A percentile compares a stretch with the other conserved stretches of the same genome.
Conservation (phyloP, 2,888 invertebrate species). For the Trissolcus japonicus region DNA sequence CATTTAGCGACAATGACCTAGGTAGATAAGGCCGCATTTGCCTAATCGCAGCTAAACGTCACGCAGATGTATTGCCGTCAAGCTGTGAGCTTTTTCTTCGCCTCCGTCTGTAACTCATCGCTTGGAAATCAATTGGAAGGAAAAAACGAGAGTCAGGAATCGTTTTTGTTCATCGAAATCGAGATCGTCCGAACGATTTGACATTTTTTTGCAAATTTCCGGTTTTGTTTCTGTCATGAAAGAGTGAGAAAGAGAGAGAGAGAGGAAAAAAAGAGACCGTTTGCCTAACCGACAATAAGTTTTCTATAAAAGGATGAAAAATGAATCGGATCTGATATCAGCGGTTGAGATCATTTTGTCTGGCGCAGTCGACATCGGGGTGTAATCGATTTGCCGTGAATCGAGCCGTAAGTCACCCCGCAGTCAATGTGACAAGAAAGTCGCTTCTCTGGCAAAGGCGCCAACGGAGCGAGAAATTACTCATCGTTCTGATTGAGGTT, state of each 20-base stretch:
- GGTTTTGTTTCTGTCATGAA: too few relatives aligned
- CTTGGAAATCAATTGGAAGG: too few relatives aligned
- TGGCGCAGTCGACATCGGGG: slow-evolving; percentile 62
- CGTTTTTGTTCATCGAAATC: too few relatives aligned
- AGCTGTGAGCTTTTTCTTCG: background rate
- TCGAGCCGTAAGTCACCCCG: slow-evolving; percentile 74
- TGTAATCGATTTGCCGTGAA: slow-evolving; percentile 76
- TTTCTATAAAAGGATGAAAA: slow-evolving; percentile 34
- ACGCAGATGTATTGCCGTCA: background rate
- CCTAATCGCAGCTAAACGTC: background rate
- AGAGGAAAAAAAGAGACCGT: background rate
- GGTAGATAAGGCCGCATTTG: slow-evolving; percentile 1
- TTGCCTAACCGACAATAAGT: slow-evolving; percentile 1
- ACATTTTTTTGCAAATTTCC: too few relatives aligned
- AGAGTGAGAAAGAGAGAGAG: too few relatives aligned
- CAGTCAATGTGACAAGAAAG: slow-evolving; percentile 75
- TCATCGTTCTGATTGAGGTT: slow-evolving; percentile 77
- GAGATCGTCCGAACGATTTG: too few relatives aligned
- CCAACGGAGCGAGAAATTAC: slow-evolving; percentile 76
- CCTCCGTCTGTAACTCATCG: background rate
- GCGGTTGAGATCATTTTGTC: slow-evolving; percentile 28
- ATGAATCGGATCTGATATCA: slow-evolving; percentile 30
- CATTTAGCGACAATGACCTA: slow-evolving; percentile 5
- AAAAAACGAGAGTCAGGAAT: too few relatives aligned
- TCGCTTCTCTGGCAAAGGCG: slow-evolving; percentile 72